A percentile compares a stretch with the other conserved stretches of the same genome.
Evolutionary conservation across 2,113 vertebrate species (phyloP).

Genomic region (Patagioenas fasciata): DNA sequence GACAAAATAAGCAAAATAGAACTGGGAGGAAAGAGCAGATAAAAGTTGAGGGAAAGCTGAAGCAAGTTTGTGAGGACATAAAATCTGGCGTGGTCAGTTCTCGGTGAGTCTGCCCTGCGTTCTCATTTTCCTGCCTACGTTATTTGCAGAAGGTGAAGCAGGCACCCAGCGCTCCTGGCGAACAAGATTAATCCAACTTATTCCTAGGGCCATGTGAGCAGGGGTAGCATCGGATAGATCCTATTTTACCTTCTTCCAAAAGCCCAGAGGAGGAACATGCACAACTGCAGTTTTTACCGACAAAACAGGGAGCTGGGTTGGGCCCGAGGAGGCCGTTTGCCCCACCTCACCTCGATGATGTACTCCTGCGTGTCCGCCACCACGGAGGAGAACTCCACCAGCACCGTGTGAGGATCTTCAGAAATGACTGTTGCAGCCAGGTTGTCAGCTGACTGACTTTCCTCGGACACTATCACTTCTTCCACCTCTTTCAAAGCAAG

Average conservation of each 20-base stretch:
- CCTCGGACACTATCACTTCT: conserved; percentile 71
- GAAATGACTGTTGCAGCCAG: conserved; percentile 81
- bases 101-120: too few species aligned
- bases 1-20: neutral
- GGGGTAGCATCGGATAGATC: neutral
- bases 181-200: neutral
- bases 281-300: neutral
- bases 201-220: neutral
- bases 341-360: conserved; percentile 87
- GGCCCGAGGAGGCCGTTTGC: neutral
- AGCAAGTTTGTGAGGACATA: neutral
- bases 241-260: neutral
- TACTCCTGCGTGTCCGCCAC: conserved; percentile 98
- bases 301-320: rapidly evolving
- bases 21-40: neutral
- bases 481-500: conserved; percentile 79
- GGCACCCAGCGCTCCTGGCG: neutral
- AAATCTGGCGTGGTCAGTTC: neutral
- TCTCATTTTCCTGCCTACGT: neutral
- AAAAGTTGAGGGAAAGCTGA: neutral
- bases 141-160: neutral
- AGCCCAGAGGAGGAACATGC: neutral
- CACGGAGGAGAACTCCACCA: conserved; percentile 97
- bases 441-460: conserved; percentile 74
- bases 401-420: conserved; percentile 89